These are phyloP conservation scores for Epizoanthus stellaris DNA, from an alignment of 92 coral and sea anemone species.

Conservation along the genomic window DNA sequence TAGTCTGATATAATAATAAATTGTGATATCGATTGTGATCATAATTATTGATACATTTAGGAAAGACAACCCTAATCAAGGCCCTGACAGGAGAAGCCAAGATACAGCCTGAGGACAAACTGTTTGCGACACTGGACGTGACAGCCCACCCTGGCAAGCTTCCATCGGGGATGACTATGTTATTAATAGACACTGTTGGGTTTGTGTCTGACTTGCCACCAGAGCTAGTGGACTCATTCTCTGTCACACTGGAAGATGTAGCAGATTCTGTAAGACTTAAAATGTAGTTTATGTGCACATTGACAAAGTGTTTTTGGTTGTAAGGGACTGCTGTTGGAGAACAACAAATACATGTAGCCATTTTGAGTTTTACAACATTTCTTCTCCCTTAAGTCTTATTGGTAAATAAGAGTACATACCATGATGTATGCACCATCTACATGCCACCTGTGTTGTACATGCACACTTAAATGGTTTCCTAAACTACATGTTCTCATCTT, in stretches of 20 bases:
- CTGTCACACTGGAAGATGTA: conserved; percentile 95
- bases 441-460: too few species aligned
- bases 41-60: conserved; percentile 36
- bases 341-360: too few species aligned
- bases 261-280: conserved; percentile 75
- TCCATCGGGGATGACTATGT: conserved; percentile 84
- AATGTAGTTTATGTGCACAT: neutral
- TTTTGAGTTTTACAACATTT: too few species aligned
- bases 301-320: neutral
- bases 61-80: conserved; percentile 94
- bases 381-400: too few species aligned
- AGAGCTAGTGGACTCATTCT: conserved; percentile 94
- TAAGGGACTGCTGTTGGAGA: too few species aligned
- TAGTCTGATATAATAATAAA: too few species aligned
- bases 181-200: conserved; percentile 95
- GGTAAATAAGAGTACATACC: too few species aligned
- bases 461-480: neutral
- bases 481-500: too few species aligned
- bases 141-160: conserved; percentile 95
- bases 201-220: conserved; percentile 96
- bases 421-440: too few species aligned
- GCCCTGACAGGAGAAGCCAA: conserved; percentile 90
- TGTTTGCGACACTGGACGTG: conserved; percentile 98
- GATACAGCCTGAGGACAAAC: conserved; percentile 94
- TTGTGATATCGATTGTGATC: too few species aligned